Percentiles rank a stretch among this genome's conserved stretches.
Conservation (phyloP, 53 echinoderm and acorn worm genomes). For the Echinometra lucunter region DNA sequence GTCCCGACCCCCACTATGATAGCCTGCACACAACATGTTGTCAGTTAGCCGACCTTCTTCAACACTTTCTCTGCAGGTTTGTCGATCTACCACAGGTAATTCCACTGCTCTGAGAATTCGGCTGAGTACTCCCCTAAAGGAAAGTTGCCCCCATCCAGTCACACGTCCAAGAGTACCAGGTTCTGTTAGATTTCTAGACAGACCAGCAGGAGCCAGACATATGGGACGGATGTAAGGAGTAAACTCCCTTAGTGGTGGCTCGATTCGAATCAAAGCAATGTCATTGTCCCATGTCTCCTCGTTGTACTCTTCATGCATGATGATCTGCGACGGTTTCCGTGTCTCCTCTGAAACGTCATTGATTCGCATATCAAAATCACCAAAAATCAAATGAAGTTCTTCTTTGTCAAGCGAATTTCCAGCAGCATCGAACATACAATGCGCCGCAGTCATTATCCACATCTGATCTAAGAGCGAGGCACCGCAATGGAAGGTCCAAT, state of each 20-base stretch:
- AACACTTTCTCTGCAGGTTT: conserved; percentile 41
- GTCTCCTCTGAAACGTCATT: conserved; percentile 58
- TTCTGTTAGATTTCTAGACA: conserved; percentile 35
- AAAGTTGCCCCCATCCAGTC: conserved; percentile 78
- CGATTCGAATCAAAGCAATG: conserved; percentile 81
- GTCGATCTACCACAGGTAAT: conserved; percentile 73
- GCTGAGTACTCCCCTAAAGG: conserved; percentile 43
- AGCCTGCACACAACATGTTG: conserved; percentile 96
- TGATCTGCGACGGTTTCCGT: conserved; percentile 54
- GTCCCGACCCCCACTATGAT: conserved; percentile 70
- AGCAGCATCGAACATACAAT: conserved; percentile 55
- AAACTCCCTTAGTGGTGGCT: conserved; percentile 53
- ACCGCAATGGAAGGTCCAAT: conserved; percentile 66
- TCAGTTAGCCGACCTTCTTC: conserved; percentile 14
- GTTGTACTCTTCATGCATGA: conserved; percentile 35
- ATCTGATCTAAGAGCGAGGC: conserved; percentile 78
- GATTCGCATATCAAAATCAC: conserved; percentile 72
- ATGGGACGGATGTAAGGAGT: conserved; percentile 78
- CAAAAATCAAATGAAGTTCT: conserved; percentile 69
- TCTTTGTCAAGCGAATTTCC: not conserved
- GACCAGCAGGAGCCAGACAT: conserved; percentile 69
- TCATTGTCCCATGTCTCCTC: conserved; percentile 66
- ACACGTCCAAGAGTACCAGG: conserved; percentile 51
- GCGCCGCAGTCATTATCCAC: conserved; percentile 88
- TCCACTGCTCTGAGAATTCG: conserved; percentile 72